Percentiles rank a stretch among this genome's conserved stretches.
Evolutionary conservation across 2,113 vertebrate species (phyloP).

Genomic region (Isichthys henryi): DNA sequence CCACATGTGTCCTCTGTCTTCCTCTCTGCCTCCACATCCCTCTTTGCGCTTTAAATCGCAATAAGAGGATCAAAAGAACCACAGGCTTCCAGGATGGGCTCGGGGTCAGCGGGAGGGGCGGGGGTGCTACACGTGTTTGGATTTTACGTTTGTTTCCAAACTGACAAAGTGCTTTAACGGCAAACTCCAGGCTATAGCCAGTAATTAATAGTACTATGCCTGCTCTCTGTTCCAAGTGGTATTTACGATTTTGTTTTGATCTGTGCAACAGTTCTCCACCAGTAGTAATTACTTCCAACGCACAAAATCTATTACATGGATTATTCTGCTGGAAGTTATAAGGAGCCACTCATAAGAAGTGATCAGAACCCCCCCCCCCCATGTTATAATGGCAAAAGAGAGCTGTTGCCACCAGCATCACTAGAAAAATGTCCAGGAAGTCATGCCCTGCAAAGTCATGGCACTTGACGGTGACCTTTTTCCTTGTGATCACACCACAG

Average conservation of each 20-base stretch:
- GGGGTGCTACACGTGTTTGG: conserved; percentile 35
- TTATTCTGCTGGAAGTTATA: not conserved
- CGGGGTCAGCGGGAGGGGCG: conserved; percentile 20
- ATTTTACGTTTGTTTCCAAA: conserved; percentile 4
- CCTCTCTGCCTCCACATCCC: not conserved
- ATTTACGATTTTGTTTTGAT: conserved; percentile 28
- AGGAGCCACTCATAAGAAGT: not conserved
- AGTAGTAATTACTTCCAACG: conserved; percentile 31
- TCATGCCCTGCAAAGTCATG: not conserved
- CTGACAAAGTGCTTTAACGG: conserved; percentile 31
- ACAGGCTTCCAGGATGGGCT: conserved; percentile 30
- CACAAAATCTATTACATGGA: conserved; percentile 13
- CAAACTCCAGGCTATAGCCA: conserved; percentile 28
- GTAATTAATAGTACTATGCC: conserved; percentile 27
- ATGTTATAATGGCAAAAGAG: not conserved
- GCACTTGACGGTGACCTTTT: not conserved
- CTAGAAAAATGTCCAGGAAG: not conserved
- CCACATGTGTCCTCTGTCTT: conserved; percentile 42
- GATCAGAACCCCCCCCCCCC: not conserved
- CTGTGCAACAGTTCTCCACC: conserved; percentile 31
- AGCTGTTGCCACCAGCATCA: not conserved
- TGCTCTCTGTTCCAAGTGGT: conserved; percentile 17
- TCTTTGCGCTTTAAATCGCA: conserved; percentile 39
- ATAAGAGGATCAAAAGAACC: conserved; percentile 41
- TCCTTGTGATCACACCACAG: not conserved